Evolutionary conservation across 1,140 invertebrate species (phyloP).

Genomic region (Paralvinella palmiformis): DNA sequence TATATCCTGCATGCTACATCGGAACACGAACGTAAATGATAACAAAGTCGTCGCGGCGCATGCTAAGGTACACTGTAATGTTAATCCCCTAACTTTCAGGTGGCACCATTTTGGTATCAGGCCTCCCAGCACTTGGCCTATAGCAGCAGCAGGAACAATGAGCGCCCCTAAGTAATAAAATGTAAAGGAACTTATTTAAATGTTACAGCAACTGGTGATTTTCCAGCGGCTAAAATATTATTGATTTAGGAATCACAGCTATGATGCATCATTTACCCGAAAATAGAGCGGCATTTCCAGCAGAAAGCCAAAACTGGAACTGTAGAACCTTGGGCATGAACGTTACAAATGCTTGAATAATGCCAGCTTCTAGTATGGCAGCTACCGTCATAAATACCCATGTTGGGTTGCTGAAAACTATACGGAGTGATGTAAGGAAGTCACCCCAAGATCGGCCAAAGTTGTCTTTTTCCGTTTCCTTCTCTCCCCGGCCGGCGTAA

Average conservation of each 20-base stretch:
- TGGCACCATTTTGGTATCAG: not conserved
- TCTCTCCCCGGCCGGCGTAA: not conserved
- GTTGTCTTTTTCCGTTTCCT: not conserved
- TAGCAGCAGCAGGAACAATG: not conserved
- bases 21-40: not conserved
- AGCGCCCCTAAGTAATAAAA: not conserved
- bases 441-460: not conserved
- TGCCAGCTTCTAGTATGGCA: not conserved
- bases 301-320: not conserved
- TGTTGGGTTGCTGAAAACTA: not conserved
- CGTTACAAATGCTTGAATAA: not conserved
- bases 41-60: not conserved
- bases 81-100: not conserved
- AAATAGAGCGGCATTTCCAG: not conserved
- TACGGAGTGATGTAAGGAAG: not conserved
- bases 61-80: not conserved
- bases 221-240: too few relatives aligned
- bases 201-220: too few relatives aligned
- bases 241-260: not conserved
- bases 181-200: too few relatives aligned
- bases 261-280: not conserved
- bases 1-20: not conserved
- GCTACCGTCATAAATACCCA: not conserved
- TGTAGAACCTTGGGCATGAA: not conserved
- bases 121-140: not conserved